Evolutionary conservation across 2,888 invertebrate genomes (phyloP).

Genomic region (Dynastes grantii): DNA sequence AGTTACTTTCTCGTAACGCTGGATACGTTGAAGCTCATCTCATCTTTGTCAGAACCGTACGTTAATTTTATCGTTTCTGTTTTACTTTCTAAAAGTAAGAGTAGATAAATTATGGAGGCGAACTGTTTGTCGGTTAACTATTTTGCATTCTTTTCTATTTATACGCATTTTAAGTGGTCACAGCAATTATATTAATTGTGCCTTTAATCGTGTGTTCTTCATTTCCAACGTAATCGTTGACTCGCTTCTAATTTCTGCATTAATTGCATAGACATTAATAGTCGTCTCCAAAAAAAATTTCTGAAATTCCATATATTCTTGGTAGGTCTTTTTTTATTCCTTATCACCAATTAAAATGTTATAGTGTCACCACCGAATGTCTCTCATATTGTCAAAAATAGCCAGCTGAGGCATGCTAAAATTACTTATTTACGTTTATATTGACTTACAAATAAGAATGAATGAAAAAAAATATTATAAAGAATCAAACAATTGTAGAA

Average conservation of each 20-base stretch:
- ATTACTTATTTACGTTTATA: too few species aligned
- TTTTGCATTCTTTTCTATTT: constrained; percentile 18
- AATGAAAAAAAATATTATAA: too few species aligned
- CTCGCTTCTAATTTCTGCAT: not conserved
- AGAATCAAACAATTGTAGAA: too few species aligned
- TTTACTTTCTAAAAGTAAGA: constrained; percentile 46
- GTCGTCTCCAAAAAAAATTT: not conserved
- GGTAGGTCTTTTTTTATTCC: too few species aligned
- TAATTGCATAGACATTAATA: not conserved
- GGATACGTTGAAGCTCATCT: not conserved
- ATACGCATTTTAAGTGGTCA: not conserved
- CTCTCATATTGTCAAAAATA: too few species aligned
- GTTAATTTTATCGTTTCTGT: not conserved
- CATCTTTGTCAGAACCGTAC: not conserved
- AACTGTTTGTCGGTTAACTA: not conserved
- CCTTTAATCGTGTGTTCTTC: not conserved
- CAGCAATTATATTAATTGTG: constrained; percentile 15
- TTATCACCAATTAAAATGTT: too few species aligned
- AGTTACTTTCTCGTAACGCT: constrained; percentile 4
- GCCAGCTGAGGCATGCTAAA: too few species aligned
- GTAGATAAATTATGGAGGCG: constrained; percentile 22
- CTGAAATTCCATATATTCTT: not conserved
- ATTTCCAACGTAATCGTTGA: not conserved
- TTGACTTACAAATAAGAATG: too few species aligned
- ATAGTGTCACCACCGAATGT: too few species aligned